These are phyloP conservation scores for Hydriomena furcata DNA, from an alignment of 2,888 invertebrate genomes.

Conservation along the genomic window DNA sequence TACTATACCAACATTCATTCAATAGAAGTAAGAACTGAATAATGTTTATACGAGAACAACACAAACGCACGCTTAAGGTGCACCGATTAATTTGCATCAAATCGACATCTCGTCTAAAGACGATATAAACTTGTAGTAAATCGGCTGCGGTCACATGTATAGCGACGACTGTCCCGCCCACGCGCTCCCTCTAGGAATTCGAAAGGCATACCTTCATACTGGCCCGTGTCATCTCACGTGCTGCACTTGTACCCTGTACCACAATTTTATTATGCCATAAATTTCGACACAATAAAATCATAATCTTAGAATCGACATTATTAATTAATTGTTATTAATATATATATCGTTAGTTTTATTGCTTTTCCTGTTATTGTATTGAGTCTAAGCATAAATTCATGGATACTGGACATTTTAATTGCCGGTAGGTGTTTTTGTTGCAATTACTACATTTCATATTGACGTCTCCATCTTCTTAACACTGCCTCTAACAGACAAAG, in stretches of 20 bases:
- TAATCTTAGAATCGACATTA: slow-evolving; percentile 32
- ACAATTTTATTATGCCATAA: slow-evolving; percentile 35
- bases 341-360: slow-evolving; percentile 31
- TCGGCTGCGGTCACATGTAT: slow-evolving; percentile 30
- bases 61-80: neutral
- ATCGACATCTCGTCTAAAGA: slow-evolving; percentile 21
- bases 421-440: slow-evolving; percentile 22
- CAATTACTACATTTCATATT: slow-evolving; percentile 26
- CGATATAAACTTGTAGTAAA: slow-evolving; percentile 23
- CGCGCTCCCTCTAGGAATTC: slow-evolving; percentile 74
- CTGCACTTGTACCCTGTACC: slow-evolving; percentile 29
- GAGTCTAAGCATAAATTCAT: slow-evolving; percentile 20
- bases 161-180: slow-evolving; percentile 65
- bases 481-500: slow-evolving; percentile 22
- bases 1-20: neutral
- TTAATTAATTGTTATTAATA: slow-evolving; percentile 34
- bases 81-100: slow-evolving; percentile 21
- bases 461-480: slow-evolving; percentile 29
- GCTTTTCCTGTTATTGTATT: slow-evolving; percentile 32
- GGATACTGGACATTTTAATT: slow-evolving; percentile 25
- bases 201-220: slow-evolving; percentile 65
- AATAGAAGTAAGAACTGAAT: neutral
- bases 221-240: slow-evolving; percentile 31
- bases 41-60: neutral
- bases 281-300: slow-evolving; percentile 35